Conservation (phyloP, 37 sponge, comb jelly and placozoan species). For the Chondrosia reniformis region DNA sequence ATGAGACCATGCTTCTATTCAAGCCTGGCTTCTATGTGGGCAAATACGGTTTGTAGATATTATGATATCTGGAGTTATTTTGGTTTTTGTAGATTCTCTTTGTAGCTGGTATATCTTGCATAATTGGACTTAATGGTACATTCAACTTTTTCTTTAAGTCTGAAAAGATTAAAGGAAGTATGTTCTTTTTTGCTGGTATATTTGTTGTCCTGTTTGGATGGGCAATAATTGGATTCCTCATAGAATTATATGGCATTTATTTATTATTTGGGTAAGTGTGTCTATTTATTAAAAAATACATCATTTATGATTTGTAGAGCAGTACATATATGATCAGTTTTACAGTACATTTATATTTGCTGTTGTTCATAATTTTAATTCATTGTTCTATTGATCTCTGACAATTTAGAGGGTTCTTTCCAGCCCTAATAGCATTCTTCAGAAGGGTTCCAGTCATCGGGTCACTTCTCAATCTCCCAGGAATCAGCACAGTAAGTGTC, state of each 20-base stretch:
- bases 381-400: neutral
- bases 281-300: no score
- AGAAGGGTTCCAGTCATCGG: slow-evolving; percentile 88
- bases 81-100: slow-evolving; percentile 70
- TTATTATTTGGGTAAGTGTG: slow-evolving; percentile 78
- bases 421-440: slow-evolving; percentile 76
- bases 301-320: no score
- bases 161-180: slow-evolving; percentile 83
- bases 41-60: neutral
- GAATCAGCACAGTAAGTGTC: slow-evolving; percentile 58
- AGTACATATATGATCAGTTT: neutral
- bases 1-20: neutral
- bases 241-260: slow-evolving; percentile 92
- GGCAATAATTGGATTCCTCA: slow-evolving; percentile 92
- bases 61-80: neutral
- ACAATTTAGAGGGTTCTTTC: slow-evolving; percentile 68
- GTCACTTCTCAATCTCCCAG: slow-evolving; percentile 80
- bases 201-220: slow-evolving; percentile 85
- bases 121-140: slow-evolving; percentile 88
- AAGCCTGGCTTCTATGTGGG: neutral
- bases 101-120: slow-evolving; percentile 82
- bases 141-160: slow-evolving; percentile 93
- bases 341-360: neutral
- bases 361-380: neutral
- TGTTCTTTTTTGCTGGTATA: slow-evolving; percentile 89